Evolutionary conservation across 1,140 invertebrate species (phyloP).

Genomic region (Drosophila sp.): DNA sequence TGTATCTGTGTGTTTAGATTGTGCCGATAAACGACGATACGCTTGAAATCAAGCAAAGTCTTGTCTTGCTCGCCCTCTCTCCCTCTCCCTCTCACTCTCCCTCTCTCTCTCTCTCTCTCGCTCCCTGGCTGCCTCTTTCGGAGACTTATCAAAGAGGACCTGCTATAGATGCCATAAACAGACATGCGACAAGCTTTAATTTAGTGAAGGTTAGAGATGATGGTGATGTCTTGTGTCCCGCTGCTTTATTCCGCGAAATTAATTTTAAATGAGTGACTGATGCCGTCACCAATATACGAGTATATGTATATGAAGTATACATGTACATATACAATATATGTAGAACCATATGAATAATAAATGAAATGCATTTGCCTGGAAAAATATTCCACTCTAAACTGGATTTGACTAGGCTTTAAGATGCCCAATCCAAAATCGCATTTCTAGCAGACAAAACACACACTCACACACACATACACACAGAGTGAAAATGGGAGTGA

Average conservation of each 20-base stretch:
- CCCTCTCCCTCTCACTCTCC: not conserved
- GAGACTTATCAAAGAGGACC: constrained; percentile 14
- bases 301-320: not conserved
- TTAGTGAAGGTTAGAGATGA: not conserved
- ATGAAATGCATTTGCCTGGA: constrained; percentile 63
- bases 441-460: constrained; percentile 19
- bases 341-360: constrained; percentile 67
- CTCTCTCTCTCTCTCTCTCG: not conserved
- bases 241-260: constrained; percentile 73
- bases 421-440: constrained; percentile 26
- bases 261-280: constrained; percentile 78
- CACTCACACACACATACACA: constrained; percentile 4
- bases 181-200: constrained; percentile 39
- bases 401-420: constrained; percentile 28
- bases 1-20: constrained; percentile 35
- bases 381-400: constrained; percentile 28
- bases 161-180: constrained; percentile 55
- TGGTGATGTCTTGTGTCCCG: not conserved
- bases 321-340: constrained; percentile 29
- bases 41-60: constrained; percentile 62
- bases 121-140: not conserved
- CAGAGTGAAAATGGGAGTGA: not conserved
- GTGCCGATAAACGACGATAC: constrained; percentile 61
- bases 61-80: constrained; percentile 16
- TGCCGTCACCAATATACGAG: constrained; percentile 34